Conservation (phyloP, 2,113 vertebrate genomes). For the Dendrocopos noguchii region DNA sequence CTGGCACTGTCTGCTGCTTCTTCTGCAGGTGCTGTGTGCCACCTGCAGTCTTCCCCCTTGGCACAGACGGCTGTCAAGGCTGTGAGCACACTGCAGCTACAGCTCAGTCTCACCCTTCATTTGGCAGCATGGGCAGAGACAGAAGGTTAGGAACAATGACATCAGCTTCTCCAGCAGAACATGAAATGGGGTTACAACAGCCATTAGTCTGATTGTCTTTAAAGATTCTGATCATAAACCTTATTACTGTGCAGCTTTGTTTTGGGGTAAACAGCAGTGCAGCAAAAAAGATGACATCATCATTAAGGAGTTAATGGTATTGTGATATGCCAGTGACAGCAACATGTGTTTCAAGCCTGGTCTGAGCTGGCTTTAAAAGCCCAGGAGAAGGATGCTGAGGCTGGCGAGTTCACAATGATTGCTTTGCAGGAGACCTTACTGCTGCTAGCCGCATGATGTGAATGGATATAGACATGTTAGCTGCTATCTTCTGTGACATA, state of each 20-base stretch:
- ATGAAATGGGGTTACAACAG: background rate
- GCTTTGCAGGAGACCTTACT: background rate
- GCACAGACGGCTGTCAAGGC: background rate
- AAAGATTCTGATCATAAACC: background rate
- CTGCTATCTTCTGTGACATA: background rate
- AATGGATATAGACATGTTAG: fast-evolving
- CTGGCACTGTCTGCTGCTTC: background rate
- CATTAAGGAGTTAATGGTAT: fast-evolving
- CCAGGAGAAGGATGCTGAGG: fast-evolving
- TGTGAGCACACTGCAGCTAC: fast-evolving
- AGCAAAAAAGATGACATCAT: background rate
- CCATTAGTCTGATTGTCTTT: too few species aligned
- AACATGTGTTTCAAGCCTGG: fast-evolving
- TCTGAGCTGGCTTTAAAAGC: background rate
- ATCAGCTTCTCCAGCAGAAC: background rate
- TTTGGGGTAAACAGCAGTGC: background rate
- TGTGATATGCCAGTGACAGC: background rate
- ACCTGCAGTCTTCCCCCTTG: background rate
- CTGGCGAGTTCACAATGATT: background rate
- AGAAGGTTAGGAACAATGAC: too few species aligned
- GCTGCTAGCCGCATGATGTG: fast-evolving
- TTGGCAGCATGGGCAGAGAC: background rate
- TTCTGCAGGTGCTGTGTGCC: background rate
- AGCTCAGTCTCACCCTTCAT: background rate
- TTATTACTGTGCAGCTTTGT: background rate